Conservation (phyloP, 35 echinoderm and acorn worm species). For the Lytechinus variegatus region DNA sequence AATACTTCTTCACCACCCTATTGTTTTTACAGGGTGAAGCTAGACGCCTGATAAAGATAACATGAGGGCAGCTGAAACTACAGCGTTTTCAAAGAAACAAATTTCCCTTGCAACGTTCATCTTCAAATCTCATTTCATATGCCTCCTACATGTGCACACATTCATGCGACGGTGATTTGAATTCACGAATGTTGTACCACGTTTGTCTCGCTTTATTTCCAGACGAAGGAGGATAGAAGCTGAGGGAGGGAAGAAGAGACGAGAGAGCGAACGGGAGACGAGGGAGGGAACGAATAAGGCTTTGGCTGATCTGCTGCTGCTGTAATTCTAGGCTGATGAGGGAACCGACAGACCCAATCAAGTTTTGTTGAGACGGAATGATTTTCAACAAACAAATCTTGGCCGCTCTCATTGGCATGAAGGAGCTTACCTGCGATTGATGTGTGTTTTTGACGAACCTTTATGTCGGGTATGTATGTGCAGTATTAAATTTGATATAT, state of each 20-base stretch:
- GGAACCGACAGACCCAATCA: neutral
- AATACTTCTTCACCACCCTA: neutral
- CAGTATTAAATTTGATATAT: too few relatives aligned
- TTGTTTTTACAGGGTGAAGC: neutral
- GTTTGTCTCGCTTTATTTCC: neutral
- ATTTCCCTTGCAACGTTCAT: neutral
- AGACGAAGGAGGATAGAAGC: neutral
- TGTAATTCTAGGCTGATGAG: neutral
- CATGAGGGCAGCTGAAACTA: neutral
- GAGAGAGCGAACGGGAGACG: neutral
- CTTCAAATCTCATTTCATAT: neutral
- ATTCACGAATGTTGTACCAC: neutral
- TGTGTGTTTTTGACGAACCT: neutral
- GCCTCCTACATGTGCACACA: neutral
- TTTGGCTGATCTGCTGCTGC: neutral
- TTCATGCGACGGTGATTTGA: neutral
- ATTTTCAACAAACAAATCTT: slow-evolving; percentile 4
- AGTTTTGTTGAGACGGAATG: neutral
- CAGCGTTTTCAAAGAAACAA: neutral
- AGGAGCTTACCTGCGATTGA: neutral
- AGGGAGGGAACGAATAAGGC: neutral
- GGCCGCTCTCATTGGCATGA: neutral
- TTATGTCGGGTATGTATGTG: neutral
- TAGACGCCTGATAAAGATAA: neutral
- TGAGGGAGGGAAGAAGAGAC: neutral